These are phyloP conservation scores for Steinernema feltiae DNA, from an alignment of 1,140 invertebrate species.

Conservation along the genomic window DNA sequence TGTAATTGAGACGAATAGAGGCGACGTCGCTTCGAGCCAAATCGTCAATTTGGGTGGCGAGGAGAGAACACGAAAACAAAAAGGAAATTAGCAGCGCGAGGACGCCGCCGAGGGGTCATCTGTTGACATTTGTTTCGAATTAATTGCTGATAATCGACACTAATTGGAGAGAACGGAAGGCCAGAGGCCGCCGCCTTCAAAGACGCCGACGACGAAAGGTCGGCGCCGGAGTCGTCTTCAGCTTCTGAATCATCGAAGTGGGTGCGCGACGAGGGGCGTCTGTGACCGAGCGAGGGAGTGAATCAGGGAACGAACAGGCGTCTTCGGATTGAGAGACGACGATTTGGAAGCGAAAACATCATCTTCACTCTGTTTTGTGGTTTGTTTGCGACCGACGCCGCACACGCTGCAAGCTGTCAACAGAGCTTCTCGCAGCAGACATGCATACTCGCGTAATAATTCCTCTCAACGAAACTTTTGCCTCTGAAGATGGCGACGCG, in stretches of 20 bases:
- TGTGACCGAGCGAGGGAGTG: too few species aligned
- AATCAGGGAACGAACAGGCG: too few species aligned
- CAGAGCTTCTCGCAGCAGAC: too few species aligned
- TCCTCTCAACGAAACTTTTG: background rate
- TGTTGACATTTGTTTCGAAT: background rate
- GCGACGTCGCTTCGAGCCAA: background rate
- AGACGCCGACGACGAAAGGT: background rate
- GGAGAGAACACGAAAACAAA: background rate
- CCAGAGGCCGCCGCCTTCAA: background rate
- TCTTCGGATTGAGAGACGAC: too few species aligned
- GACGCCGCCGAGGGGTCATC: background rate
- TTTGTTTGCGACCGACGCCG: too few species aligned
- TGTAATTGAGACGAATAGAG: conserved; percentile 9
- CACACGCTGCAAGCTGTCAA: too few species aligned
- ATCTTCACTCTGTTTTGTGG: too few species aligned
- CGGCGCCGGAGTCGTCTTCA: too few species aligned
- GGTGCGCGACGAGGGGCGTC: too few species aligned
- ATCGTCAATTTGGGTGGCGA: background rate
- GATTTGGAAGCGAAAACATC: too few species aligned
- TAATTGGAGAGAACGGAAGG: background rate
- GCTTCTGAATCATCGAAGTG: background rate
- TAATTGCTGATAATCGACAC: conserved; percentile 4
- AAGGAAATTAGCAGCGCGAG: background rate
- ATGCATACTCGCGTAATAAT: too few species aligned
- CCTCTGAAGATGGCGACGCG: too few species aligned